These are phyloP conservation scores for Limonius californicus DNA, from an alignment of 1,140 invertebrate species.

Conservation along the genomic window DNA sequence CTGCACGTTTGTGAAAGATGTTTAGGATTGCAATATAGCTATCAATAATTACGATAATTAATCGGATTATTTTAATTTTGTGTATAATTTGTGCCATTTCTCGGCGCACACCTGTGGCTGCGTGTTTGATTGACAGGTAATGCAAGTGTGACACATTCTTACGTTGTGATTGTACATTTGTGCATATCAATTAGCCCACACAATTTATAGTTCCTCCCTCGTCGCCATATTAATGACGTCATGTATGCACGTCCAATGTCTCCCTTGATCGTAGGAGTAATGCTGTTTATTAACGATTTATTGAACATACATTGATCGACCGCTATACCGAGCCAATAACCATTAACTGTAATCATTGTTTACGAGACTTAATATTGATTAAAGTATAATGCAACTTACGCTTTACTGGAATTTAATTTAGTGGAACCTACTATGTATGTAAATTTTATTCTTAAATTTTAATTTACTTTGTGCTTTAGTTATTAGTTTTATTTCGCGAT, in stretches of 20 bases:
- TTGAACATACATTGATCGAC: constrained; percentile 21
- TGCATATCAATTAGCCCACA: constrained; percentile 4
- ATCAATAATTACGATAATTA: no score
- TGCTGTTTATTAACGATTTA: constrained; percentile 28
- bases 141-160: not conserved
- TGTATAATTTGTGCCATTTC: no score
- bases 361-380: constrained; percentile 36
- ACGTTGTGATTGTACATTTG: constrained; percentile 5
- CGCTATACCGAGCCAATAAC: constrained; percentile 29
- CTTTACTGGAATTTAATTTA: constrained; percentile 31
- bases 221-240: constrained; percentile 7
- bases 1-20: no score
- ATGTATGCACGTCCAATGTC: constrained; percentile 16
- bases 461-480: constrained; percentile 31
- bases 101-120: no score
- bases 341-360: constrained; percentile 36
- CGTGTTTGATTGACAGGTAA: no score
- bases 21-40: no score
- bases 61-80: no score
- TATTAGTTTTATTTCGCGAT: not conserved
- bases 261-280: constrained; percentile 23
- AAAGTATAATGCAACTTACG: constrained; percentile 32
- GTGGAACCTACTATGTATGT: constrained; percentile 31
- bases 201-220: constrained; percentile 9
- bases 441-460: constrained; percentile 37